Conservation (phyloP, 2,113 vertebrate species). For the Corythaixoides concolor region DNA sequence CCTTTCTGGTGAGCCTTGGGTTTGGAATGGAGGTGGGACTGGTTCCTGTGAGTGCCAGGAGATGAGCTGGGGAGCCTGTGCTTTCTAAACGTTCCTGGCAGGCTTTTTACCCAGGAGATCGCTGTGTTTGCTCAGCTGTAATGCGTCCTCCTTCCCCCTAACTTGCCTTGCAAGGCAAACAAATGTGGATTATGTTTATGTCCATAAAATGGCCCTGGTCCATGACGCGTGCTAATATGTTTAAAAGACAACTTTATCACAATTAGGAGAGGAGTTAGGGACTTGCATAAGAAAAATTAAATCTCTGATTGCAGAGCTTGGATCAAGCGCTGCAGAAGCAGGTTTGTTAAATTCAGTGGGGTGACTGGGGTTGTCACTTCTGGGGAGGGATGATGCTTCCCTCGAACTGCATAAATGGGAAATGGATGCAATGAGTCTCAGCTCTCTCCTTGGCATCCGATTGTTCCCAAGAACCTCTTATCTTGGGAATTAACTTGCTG, state of each 20-base stretch:
- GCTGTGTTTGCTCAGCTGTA: neutral
- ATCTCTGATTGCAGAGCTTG: neutral
- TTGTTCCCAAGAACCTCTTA: neutral
- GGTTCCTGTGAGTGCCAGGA: neutral
- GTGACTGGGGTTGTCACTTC: neutral
- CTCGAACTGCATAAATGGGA: neutral
- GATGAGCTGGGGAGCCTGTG: neutral
- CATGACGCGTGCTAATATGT: accelerated
- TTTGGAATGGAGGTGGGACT: neutral
- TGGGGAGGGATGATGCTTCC: neutral
- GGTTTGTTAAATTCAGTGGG: neutral
- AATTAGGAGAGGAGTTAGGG: neutral
- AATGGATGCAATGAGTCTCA: neutral
- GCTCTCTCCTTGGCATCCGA: neutral
- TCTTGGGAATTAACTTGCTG: neutral
- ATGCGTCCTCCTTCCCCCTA: neutral
- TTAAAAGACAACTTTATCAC: neutral
- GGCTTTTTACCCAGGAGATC: neutral
- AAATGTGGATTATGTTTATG: neutral
- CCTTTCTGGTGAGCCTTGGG: neutral
- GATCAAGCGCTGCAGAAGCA: neutral
- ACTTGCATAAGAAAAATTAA: neutral
- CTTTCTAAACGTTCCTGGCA: neutral
- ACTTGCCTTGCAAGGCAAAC: neutral
- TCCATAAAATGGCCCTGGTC: neutral